A percentile compares a stretch with the other conserved stretches of the same genome.
Evolutionary conservation across 2,888 invertebrate species (phyloP).

Genomic region (Diogma glabrata): DNA sequence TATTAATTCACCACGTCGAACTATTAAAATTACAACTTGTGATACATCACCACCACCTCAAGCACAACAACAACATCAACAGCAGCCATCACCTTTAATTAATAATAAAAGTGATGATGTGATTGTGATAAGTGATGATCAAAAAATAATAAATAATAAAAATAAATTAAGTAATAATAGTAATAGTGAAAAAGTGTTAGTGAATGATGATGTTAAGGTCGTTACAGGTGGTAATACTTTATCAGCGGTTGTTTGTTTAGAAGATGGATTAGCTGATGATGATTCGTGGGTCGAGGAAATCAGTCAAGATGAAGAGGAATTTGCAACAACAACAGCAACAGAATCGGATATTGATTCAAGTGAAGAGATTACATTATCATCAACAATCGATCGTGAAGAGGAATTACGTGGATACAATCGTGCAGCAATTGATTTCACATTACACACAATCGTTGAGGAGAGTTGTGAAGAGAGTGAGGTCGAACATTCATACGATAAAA

Average conservation of each 20-base stretch:
- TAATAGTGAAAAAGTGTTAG: constrained; percentile 14
- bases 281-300: constrained; percentile 88
- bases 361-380: constrained; percentile 47
- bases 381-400: constrained; percentile 62
- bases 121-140: not conserved
- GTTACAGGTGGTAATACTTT: constrained; percentile 58
- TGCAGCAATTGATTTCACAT: constrained; percentile 73
- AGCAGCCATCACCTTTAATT: too few species aligned
- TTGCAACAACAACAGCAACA: constrained; percentile 48
- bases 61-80: too few species aligned
- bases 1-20: constrained; percentile 17
- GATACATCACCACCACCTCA: too few species aligned
- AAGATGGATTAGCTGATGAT: constrained; percentile 80
- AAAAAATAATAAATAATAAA: not conserved
- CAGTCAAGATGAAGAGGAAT: constrained; percentile 63
- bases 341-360: constrained; percentile 53
- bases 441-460: constrained; percentile 89
- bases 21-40: constrained; percentile 13
- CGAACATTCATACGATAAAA: constrained; percentile 41
- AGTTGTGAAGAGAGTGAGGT: constrained; percentile 89
- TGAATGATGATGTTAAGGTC: constrained; percentile 47
- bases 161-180: constrained; percentile 10
- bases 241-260: constrained; percentile 61
- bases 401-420: constrained; percentile 74
- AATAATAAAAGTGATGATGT: constrained; percentile 12